Evolutionary conservation across 2,113 vertebrate species (phyloP).

Genomic region (Myotis yumanensis): DNA sequence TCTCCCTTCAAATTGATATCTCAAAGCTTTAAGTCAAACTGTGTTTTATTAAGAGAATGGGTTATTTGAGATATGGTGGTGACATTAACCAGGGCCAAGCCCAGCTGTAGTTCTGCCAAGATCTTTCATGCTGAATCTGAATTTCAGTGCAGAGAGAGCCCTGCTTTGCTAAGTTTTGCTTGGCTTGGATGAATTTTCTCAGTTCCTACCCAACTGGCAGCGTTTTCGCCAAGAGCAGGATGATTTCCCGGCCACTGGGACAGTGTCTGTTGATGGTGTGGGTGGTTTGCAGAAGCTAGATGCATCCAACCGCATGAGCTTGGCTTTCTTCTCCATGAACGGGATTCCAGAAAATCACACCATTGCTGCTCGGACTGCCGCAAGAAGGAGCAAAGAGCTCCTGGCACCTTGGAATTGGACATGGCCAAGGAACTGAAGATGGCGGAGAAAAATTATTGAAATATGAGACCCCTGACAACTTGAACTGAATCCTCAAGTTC

Average conservation of each 20-base stretch:
- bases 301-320: slow-evolving; percentile 74
- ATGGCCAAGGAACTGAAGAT: not conserved
- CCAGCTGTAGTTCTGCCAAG: slow-evolving; percentile 77
- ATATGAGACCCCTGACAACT: slow-evolving; percentile 6
- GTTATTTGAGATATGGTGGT: slow-evolving; percentile 62
- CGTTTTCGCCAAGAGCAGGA: slow-evolving; percentile 76
- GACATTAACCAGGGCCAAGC: slow-evolving; percentile 71
- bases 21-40: slow-evolving; percentile 68
- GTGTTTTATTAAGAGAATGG: slow-evolving; percentile 73
- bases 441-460: not conserved
- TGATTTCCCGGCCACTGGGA: slow-evolving; percentile 69
- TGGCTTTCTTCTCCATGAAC: slow-evolving; percentile 59
- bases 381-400: not conserved
- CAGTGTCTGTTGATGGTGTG: slow-evolving; percentile 74
- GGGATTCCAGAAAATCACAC: slow-evolving; percentile 44
- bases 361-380: not conserved
- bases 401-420: not conserved
- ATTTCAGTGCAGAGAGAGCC: slow-evolving; percentile 75
- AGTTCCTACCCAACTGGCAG: slow-evolving; percentile 71
- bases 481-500: not conserved
- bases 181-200: slow-evolving; percentile 80
- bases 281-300: slow-evolving; percentile 80
- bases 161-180: slow-evolving; percentile 73
- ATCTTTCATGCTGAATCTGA: slow-evolving; percentile 80
- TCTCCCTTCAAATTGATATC: slow-evolving; percentile 56